Conservation (phyloP, 2,888 invertebrate species). For the Standfussiana lucernea region DNA sequence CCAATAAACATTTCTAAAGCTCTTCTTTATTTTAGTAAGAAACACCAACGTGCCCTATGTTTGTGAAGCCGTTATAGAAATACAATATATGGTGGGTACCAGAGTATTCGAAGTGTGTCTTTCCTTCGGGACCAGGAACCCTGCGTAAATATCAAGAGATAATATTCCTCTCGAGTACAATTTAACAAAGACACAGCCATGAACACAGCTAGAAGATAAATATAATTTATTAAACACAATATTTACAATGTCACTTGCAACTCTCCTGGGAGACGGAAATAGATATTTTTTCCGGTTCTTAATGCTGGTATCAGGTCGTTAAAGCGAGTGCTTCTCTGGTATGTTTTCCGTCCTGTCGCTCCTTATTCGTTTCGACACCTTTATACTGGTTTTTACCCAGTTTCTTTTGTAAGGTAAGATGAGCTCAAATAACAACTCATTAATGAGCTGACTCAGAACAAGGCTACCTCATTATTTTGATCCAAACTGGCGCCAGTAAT, state of each 20-base stretch:
- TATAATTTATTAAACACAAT: slow-evolving; percentile 64
- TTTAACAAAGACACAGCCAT: slow-evolving; percentile 38
- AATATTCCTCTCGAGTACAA: slow-evolving; percentile 37
- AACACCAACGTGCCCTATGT: not conserved
- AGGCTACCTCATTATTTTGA: slow-evolving; percentile 11
- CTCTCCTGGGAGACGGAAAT: slow-evolving; percentile 63
- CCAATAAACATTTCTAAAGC: not conserved
- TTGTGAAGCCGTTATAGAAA: slow-evolving; percentile 22
- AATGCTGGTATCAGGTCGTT: slow-evolving; percentile 63
- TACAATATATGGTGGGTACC: slow-evolving; percentile 6
- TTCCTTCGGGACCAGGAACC: slow-evolving; percentile 9
- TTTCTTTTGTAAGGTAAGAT: slow-evolving; percentile 32
- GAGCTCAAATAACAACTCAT: slow-evolving; percentile 31
- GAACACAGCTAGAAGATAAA: slow-evolving; percentile 47
- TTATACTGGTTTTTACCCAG: slow-evolving; percentile 40
- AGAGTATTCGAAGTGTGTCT: not conserved
- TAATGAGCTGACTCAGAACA: slow-evolving; percentile 18
- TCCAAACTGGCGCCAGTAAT: not conserved
- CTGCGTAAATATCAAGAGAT: slow-evolving; percentile 22
- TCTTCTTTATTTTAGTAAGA: not conserved
- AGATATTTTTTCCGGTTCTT: slow-evolving; percentile 67
- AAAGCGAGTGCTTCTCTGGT: slow-evolving; percentile 57
- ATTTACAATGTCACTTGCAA: slow-evolving; percentile 65
- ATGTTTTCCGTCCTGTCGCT: slow-evolving; percentile 68
- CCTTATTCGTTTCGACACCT: slow-evolving; percentile 60